phyloP scores from a whole-genome alignment of 2,888 invertebrate species.

The Drosophila quinaria region DNA sequence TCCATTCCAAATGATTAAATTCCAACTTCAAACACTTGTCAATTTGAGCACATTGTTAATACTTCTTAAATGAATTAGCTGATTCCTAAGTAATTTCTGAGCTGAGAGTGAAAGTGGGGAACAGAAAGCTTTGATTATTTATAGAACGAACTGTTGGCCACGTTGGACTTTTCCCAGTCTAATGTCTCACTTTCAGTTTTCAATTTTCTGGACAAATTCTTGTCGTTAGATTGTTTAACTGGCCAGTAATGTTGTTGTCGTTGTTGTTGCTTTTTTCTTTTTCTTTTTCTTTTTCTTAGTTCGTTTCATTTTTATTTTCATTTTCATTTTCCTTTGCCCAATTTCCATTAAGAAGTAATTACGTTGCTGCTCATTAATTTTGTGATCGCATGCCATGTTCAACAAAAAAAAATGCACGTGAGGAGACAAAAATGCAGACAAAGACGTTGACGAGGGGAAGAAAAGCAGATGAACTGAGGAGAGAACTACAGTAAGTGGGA shows the following conservation, averaged over 20 bases:
- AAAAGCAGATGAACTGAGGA: neutral
- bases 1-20: too few relatives aligned
- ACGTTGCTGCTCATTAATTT: conserved; percentile 80
- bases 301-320: conserved; percentile 28
- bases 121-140: neutral
- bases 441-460: neutral
- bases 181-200: conserved; percentile 39
- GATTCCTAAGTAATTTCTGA: too few relatives aligned
- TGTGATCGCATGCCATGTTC: conserved; percentile 80
- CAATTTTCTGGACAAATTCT: conserved; percentile 10
- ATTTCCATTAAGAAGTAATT: conserved; percentile 82
- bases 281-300: conserved; percentile 33
- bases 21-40: too few relatives aligned
- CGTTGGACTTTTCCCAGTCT: neutral
- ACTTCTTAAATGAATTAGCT: neutral
- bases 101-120: neutral
- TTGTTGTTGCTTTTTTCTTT: conserved; percentile 25
- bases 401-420: conserved; percentile 58
- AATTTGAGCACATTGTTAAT: neutral
- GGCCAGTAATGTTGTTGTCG: conserved; percentile 1
- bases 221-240: conserved; percentile 1
- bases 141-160: neutral
- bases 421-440: neutral
- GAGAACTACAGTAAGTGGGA: neutral
- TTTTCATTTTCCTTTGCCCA: conserved; percentile 66